Evolutionary conservation across 2,113 vertebrate species (phyloP).

Genomic region (Salvelinus namaycush): DNA sequence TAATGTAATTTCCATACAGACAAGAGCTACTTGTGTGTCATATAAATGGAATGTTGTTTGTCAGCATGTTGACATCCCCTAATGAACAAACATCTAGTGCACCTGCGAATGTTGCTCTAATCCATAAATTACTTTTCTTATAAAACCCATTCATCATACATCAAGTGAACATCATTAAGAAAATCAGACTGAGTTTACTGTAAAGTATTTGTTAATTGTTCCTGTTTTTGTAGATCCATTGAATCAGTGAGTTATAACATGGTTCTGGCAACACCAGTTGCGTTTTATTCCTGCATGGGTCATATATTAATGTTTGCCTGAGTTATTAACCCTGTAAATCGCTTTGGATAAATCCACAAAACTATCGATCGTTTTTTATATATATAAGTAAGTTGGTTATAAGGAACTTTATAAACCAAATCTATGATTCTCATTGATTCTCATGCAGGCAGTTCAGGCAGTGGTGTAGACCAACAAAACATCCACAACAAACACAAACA

Average conservation of each 20-base stretch:
- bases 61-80: constrained; percentile 26
- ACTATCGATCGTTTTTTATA: too few species aligned
- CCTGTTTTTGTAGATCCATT: too few species aligned
- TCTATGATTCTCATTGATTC: background rate
- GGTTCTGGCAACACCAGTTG: too few species aligned
- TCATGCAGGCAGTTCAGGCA: background rate
- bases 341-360: too few species aligned
- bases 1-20: constrained; percentile 44
- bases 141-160: background rate
- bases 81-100: constrained; percentile 19
- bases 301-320: too few species aligned
- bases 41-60: constrained; percentile 33
- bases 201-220: too few species aligned
- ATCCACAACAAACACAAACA: constrained; percentile 7
- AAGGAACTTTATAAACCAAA: too few species aligned
- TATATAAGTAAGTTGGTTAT: background rate
- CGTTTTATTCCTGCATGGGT: too few species aligned
- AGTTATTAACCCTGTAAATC: too few species aligned
- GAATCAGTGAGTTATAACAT: too few species aligned
- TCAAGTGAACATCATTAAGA: background rate
- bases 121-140: background rate
- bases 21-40: constrained; percentile 40
- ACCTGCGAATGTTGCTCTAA: background rate
- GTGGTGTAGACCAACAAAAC: background rate
- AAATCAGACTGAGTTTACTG: background rate